Base-by-base conservation (phyloP, 23 tunicate genomes). In the Diplosoma virens region DNA sequence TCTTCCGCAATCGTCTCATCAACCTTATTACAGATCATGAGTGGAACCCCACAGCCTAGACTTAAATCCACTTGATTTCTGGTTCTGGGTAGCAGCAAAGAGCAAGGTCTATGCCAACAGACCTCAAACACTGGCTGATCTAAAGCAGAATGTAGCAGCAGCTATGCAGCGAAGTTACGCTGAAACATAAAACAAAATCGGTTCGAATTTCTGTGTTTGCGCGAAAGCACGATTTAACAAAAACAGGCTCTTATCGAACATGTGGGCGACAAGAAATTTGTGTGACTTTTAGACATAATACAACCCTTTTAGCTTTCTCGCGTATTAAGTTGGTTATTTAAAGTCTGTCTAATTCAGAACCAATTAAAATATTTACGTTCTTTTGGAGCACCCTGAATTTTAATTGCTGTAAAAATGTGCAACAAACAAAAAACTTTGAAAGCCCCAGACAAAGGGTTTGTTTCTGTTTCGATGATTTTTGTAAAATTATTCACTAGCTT, bases 31-130 rank as follows among this genome's bases (percentile, higher is more conserved):
- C 35, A 29, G 69, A 61, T 61, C 35, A 29, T 61, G 35, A 61
- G 35, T 61, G 69, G 69, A 9, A 34, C 69, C 50, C 69, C 23
- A 9, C 23, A 9, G 61, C 22, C 69, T 35, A 61, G 35, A 61
- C 35, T n/a, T 61, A 61, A 61, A 61, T 61, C 69, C 69, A 29
- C 34, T 61, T 61, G 35, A 61, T 61, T 61, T 61, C 69, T 61
- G 35, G 35, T 61, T 61, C 35, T 61, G 69, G 69, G 35, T 34
- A 61, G 69, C 34, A 61, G 69, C 69, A 61, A 61, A 61, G 30
- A 6, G 6, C 11, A 29, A 61, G 69, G 30, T 61, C 30, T 61
- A 29, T 35, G 35, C 69, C 6, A 61, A 61, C 34, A 61, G 34
- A 61, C 69, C 69, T 61, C 69, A 61, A 61, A 61, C 35, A 22